These are phyloP conservation scores for Meteorus sp. DNA, from an alignment of 1,140 invertebrate genomes.

Conservation along the genomic window DNA sequence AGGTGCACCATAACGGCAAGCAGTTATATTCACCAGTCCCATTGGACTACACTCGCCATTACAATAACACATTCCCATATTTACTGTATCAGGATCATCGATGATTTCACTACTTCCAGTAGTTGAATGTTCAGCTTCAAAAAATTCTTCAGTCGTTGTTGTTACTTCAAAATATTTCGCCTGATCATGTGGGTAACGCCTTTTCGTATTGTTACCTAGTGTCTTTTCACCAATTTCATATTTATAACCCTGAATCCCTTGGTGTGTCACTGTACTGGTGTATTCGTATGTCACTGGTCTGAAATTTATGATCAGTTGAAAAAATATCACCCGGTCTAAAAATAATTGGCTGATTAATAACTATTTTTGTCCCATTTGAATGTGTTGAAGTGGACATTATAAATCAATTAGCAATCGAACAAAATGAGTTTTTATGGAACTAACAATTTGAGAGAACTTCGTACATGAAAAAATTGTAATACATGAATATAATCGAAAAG, in stretches of 20 bases:
- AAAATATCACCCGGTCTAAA: too few species aligned
- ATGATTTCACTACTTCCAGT: slow-evolving; percentile 16
- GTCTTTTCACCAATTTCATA: slow-evolving; percentile 49
- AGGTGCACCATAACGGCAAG: slow-evolving; percentile 64
- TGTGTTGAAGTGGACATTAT: too few species aligned
- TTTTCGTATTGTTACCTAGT: slow-evolving; percentile 49
- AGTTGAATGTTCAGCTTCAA: slow-evolving; percentile 39
- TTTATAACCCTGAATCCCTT: slow-evolving; percentile 48
- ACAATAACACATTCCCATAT: slow-evolving; percentile 69
- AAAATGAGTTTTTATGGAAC: too few species aligned
- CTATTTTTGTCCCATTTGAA: slow-evolving; percentile 24
- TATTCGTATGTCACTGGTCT: slow-evolving; percentile 48
- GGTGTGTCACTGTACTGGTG: slow-evolving; percentile 34
- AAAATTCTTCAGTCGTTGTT: slow-evolving; percentile 51
- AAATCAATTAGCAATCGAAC: too few species aligned
- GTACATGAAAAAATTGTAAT: too few species aligned
- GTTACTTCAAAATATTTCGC: slow-evolving; percentile 52
- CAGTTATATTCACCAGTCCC: slow-evolving; percentile 61
- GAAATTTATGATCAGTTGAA: too few species aligned
- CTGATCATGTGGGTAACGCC: slow-evolving; percentile 48
- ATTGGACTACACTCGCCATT: slow-evolving; percentile 70
- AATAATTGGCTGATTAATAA: slow-evolving; percentile 35
- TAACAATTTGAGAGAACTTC: too few species aligned
- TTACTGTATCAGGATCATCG: slow-evolving; percentile 62
- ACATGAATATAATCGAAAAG: too few species aligned